Evolutionary conservation across 2,888 invertebrate genomes (phyloP).

Genomic region (Dorcus parallelipipedus): DNA sequence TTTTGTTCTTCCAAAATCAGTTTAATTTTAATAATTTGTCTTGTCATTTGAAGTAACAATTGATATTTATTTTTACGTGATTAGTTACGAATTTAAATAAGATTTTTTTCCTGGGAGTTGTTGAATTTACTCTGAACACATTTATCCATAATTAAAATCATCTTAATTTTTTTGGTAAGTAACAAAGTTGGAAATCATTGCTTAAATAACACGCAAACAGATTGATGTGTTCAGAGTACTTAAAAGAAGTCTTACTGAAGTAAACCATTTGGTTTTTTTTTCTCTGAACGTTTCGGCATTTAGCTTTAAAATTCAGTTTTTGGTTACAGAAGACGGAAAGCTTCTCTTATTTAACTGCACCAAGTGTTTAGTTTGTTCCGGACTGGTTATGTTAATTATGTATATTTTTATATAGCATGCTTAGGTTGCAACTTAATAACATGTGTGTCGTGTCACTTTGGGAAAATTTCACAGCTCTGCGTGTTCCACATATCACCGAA

Average conservation of each 20-base stretch:
- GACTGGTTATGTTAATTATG: too few species aligned
- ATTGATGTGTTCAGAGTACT: too few species aligned
- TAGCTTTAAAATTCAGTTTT: constrained; percentile 1
- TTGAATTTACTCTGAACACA: too few species aligned
- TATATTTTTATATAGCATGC: not conserved
- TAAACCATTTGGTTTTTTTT: too few species aligned
- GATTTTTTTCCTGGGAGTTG: not conserved
- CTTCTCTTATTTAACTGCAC: constrained; percentile 1
- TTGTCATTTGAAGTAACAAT: not conserved
- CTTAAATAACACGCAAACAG: too few species aligned
- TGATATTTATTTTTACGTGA: constrained; percentile 14
- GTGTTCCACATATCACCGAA: too few species aligned
- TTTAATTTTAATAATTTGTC: not conserved
- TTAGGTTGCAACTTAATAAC: not conserved
- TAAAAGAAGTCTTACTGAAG: too few species aligned
- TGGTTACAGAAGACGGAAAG: not conserved
- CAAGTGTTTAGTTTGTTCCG: not conserved
- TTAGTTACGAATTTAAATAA: constrained; percentile 3
- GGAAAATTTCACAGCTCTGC: too few species aligned
- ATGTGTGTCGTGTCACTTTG: too few species aligned
- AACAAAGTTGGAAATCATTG: too few species aligned
- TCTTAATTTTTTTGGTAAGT: too few species aligned
- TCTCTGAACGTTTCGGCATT: not conserved
- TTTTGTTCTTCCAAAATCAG: constrained; percentile 3
- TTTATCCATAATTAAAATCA: too few species aligned